These are phyloP conservation scores for Cyclophora punctaria DNA, from an alignment of 2,888 invertebrate genomes.

Conservation along the genomic window DNA sequence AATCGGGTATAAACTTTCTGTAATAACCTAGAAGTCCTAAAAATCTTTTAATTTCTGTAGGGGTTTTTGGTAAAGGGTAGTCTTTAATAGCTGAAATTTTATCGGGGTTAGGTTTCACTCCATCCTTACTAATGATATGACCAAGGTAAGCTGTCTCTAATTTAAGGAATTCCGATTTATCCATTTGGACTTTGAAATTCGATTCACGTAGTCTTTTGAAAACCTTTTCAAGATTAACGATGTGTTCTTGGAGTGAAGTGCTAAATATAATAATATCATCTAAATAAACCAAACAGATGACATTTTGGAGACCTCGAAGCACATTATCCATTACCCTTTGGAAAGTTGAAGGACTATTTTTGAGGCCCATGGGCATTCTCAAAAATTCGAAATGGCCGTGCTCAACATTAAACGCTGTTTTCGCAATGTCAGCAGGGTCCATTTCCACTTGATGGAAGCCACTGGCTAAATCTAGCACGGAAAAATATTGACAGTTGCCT, in stretches of 20 bases:
- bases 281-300: constrained; percentile 22
- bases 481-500: background rate
- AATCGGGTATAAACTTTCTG: too few species aligned
- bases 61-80: constrained; percentile 20
- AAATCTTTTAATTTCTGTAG: constrained; percentile 23
- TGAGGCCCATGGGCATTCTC: constrained; percentile 23
- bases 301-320: too few species aligned
- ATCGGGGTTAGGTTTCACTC: too few species aligned
- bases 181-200: constrained; percentile 18
- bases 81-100: too few species aligned
- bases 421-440: constrained; percentile 1
- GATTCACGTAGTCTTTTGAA: constrained; percentile 18
- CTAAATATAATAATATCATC: constrained; percentile 30
- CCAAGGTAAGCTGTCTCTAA: too few species aligned
- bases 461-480: background rate
- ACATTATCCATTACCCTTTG: too few species aligned
- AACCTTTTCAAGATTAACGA: constrained; percentile 16
- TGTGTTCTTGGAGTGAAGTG: constrained; percentile 4
- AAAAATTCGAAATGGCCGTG: constrained; percentile 24
- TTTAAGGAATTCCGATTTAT: too few species aligned
- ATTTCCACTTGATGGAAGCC: background rate
- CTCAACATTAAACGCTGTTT: constrained; percentile 24
- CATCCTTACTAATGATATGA: too few species aligned
- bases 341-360: too few species aligned
- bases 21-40: constrained; percentile 15